These are phyloP conservation scores for Loxodonta africana DNA, from an alignment of 2,113 vertebrate genomes.

Conservation along the genomic window DNA sequence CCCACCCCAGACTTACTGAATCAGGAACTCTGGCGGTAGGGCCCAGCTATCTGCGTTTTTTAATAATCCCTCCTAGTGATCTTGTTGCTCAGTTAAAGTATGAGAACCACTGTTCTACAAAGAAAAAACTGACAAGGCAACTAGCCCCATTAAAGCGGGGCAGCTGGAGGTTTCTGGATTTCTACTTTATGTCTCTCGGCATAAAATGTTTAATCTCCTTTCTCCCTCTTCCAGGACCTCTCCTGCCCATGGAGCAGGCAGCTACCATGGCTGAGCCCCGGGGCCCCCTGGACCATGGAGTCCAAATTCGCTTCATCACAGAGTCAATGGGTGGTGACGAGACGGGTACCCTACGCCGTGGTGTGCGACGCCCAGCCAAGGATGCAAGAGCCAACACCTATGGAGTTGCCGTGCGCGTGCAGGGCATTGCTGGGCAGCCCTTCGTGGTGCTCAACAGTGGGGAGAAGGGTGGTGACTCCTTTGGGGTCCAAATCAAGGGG, in stretches of 20 bases:
- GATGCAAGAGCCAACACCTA: constrained; percentile 89
- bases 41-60: background rate
- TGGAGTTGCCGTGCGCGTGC: constrained; percentile 95
- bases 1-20: background rate
- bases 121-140: background rate
- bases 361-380: constrained; percentile 70
- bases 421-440: constrained; percentile 96
- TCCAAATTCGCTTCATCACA: constrained; percentile 97
- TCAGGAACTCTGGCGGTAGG: background rate
- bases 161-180: background rate
- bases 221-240: constrained; percentile 53
- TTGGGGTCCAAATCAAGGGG: constrained; percentile 92
- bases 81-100: background rate
- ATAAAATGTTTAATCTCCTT: background rate
- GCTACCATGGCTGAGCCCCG: constrained; percentile 85
- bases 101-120: background rate
- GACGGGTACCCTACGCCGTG: constrained; percentile 72
- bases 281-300: constrained; percentile 92
- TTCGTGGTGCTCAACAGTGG: constrained; percentile 97
- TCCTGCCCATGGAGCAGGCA: constrained; percentile 40
- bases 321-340: constrained; percentile 87
- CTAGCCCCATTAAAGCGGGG: background rate
- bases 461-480: constrained; percentile 95
- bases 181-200: background rate
- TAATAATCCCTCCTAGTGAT: background rate